Evolutionary conservation across 1,140 invertebrate genomes (phyloP), one percentile per base, ranked within the genome.

Genomic region (Pissodes strobi): DNA sequence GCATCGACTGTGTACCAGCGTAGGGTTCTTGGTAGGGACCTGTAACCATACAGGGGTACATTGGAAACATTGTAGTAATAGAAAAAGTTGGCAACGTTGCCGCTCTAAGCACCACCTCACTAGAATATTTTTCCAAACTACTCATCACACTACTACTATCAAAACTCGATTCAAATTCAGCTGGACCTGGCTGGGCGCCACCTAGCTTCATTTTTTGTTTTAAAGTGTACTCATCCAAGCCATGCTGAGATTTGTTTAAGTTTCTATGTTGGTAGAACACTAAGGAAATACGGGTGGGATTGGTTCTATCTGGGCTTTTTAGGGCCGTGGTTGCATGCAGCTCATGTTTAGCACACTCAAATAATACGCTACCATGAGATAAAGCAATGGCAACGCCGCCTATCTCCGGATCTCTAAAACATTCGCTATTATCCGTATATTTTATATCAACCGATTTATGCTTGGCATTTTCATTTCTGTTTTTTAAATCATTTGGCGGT

Each of bases 181-280:
- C 62, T n/a, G 38, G 19, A 37, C 41, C 41, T 9, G 39, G 18
- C 21, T 38, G 48, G 25, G 9, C 38, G n/a, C 12, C 38, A 41
- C 38, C n/a, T 41, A 5, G 4, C 45, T 70, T 67, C 25, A 19
- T 46, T 30, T 58, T 83, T 87, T 92, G 91, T 74, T 95, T 95
- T 75, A 91, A 89, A 71, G 93, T 91, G 88, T 93, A 95, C 73
- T 94, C 92, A 45, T 91, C 89, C 75, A 89, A 89, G 25, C 94
- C 94, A 77, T 97, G 95, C 61, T 90, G 87, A 0, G 88, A 82
- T 58, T 89, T 85, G 78, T 97, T 97, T 43, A 98, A 79, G 75
- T 93, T 95, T 51, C 94, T 86, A 79, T 97, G 94, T 73, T 97
- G 95, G 78, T 97, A 97, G 78, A 98, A 97, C 0, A 97, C 94